phyloP scores from a whole-genome alignment of 2,888 invertebrate genomes.

The Drosophila kanekoi region DNA sequence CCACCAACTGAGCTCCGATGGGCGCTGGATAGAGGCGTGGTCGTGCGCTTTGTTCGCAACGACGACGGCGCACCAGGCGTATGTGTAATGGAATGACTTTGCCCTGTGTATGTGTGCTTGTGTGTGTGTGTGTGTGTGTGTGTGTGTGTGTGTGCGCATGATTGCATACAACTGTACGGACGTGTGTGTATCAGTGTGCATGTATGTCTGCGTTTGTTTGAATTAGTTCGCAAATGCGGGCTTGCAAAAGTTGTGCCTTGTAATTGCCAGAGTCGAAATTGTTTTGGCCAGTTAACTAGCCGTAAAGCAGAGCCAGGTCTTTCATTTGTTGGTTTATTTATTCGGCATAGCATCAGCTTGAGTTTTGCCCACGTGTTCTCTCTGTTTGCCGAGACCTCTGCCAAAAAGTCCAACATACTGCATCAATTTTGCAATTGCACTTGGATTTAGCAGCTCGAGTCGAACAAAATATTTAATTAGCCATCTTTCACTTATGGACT shows the following conservation, averaged over 20 bases:
- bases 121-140: background rate
- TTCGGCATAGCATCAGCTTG: slow-evolving; percentile 29
- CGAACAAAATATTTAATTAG: slow-evolving; percentile 7
- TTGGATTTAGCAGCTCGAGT: background rate
- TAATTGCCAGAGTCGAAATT: slow-evolving; percentile 46
- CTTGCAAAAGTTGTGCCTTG: slow-evolving; percentile 49
- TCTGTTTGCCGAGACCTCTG: slow-evolving; percentile 17
- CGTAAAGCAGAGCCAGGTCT: slow-evolving; percentile 15
- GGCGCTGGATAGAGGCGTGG: slow-evolving; percentile 27
- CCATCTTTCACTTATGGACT: background rate
- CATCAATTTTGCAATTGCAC: slow-evolving; percentile 14
- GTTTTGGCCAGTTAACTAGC: slow-evolving; percentile 35
- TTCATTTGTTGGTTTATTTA: slow-evolving; percentile 42
- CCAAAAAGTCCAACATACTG: slow-evolving; percentile 33
- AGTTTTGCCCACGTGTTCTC: slow-evolving; percentile 2
- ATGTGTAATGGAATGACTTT: slow-evolving; percentile 47
- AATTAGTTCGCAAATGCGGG: slow-evolving; percentile 42
- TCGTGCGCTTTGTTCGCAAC: slow-evolving; percentile 27
- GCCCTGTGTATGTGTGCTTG: background rate
- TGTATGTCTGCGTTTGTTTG: slow-evolving; percentile 22
- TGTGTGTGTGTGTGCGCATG: slow-evolving; percentile 6
- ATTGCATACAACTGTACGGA: slow-evolving; percentile 14
- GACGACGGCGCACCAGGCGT: slow-evolving; percentile 41
- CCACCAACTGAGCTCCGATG: slow-evolving; percentile 40
- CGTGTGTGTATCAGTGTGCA: slow-evolving; percentile 1